Conservation (phyloP, 2,888 invertebrate genomes). For the Leucoma salicis region DNA sequence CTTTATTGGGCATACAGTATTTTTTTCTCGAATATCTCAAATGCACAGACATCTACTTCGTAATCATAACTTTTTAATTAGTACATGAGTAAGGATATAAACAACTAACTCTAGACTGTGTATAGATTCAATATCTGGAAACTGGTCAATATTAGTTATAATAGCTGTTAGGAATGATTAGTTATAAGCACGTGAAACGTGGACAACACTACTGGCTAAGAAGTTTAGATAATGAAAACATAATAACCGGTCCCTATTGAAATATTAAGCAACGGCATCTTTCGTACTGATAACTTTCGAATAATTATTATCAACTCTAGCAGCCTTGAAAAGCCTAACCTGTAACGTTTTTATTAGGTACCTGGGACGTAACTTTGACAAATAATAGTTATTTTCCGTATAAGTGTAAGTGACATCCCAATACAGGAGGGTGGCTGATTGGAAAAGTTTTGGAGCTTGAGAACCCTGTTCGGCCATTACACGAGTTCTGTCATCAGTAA, state of each 20-base stretch:
- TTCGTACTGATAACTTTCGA: neutral
- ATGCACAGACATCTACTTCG: too few species aligned
- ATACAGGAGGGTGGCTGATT: slow-evolving; percentile 42
- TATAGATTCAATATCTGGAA: too few species aligned
- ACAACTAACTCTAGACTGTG: too few species aligned
- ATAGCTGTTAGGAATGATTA: too few species aligned
- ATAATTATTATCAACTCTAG: neutral
- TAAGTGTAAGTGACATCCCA: slow-evolving; percentile 36
- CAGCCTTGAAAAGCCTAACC: neutral
- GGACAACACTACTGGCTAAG: too few species aligned
- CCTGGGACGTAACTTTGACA: neutral
- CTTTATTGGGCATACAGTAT: too few species aligned
- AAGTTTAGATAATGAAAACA: slow-evolving; percentile 3
- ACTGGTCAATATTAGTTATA: too few species aligned
- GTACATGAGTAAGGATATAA: too few species aligned
- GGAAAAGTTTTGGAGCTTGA: slow-evolving; percentile 48
- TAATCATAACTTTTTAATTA: too few species aligned
- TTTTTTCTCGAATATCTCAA: too few species aligned
- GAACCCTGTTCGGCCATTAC: slow-evolving; percentile 39
- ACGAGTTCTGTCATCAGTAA: slow-evolving; percentile 35
- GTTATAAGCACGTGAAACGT: too few species aligned
- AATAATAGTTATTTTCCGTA: neutral
- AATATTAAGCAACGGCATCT: neutral
- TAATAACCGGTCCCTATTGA: neutral
- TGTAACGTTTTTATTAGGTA: neutral